Evolutionary conservation across 35 echinoderm and acorn worm genomes (phyloP).

Genomic region (Strongylocentrotus purpuratus): DNA sequence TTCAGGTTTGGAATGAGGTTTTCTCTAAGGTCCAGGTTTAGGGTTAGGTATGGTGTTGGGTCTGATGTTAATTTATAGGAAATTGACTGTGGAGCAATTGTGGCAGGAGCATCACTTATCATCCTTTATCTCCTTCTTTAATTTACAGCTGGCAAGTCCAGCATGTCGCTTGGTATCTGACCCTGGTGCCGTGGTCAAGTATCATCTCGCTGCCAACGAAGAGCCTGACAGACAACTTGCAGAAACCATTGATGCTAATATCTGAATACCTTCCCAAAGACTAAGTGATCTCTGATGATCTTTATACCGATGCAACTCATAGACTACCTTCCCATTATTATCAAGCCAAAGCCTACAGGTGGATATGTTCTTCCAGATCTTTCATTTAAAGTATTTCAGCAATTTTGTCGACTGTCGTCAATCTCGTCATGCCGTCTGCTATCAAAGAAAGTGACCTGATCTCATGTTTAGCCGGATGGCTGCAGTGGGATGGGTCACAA

Average conservation of each 20-base stretch:
- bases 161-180: background rate
- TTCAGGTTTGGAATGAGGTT: too few species aligned
- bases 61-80: too few species aligned
- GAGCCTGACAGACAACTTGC: background rate
- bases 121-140: background rate
- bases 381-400: background rate
- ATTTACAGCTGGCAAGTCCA: background rate
- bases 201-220: background rate
- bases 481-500: too few species aligned
- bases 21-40: too few species aligned
- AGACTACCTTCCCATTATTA: background rate
- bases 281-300: background rate
- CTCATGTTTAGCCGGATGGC: too few species aligned
- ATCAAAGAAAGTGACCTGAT: too few species aligned
- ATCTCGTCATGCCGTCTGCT: background rate
- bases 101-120: background rate
- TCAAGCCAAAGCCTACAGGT: background rate
- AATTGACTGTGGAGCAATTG: too few species aligned
- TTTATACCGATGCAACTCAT: background rate
- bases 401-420: background rate
- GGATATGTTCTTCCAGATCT: background rate
- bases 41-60: too few species aligned
- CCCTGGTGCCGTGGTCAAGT: constrained; percentile 6
- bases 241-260: background rate
- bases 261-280: background rate